phyloP scores from a whole-genome alignment of 2,113 vertebrate genomes.

The Pseudonaja textilis region DNA sequence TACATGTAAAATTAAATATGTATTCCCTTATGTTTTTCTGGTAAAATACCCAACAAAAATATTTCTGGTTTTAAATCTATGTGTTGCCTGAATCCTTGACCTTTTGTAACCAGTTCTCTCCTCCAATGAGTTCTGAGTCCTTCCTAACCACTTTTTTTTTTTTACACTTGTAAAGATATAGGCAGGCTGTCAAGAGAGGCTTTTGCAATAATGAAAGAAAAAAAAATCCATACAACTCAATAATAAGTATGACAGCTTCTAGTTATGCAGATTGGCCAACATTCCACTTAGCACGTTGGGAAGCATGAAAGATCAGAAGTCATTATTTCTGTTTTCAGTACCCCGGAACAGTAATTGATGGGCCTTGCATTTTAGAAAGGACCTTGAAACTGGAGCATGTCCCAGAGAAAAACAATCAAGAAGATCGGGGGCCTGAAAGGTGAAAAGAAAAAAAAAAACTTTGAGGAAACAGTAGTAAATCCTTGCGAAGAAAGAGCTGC shows the following conservation, averaged over 20 bases:
- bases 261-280: not conserved
- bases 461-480: not conserved
- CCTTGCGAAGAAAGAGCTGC: not conserved
- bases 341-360: not conserved
- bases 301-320: conserved; percentile 18
- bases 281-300: not conserved
- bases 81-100: not conserved
- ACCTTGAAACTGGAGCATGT: not conserved
- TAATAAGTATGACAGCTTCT: not conserved
- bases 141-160: not conserved
- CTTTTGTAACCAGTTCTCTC: not conserved
- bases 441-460: not conserved
- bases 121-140: not conserved
- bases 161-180: not conserved
- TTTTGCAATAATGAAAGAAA: not conserved
- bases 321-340: not conserved
- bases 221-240: not conserved
- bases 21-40: no score
- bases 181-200: not conserved
- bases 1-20: no score
- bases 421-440: not conserved
- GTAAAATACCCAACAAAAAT: no score
- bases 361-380: not conserved
- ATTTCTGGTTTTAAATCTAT: no score
- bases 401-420: not conserved